Evolutionary conservation across 2,797 vertebrate genomes (phyloP), one percentile per base, ranked within the genome.

Genomic region (Eurystomus glaucurus): DNA sequence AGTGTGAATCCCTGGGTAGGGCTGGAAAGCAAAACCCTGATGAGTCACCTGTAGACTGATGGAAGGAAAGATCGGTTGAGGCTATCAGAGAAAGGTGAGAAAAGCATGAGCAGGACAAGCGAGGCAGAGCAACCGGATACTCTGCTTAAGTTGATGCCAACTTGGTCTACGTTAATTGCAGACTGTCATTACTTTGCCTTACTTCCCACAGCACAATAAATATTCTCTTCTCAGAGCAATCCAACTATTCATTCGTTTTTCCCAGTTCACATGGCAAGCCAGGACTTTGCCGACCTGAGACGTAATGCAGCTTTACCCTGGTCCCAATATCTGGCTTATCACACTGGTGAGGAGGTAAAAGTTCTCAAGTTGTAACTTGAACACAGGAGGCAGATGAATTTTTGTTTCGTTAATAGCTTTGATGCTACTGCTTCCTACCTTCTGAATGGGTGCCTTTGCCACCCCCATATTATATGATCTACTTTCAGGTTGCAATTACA

Each of bases 101-200:
- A 87, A 45, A 68, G 4, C 28, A 61, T 58, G 20, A 90, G n/a
- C 62, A 80, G 45, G 20, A 66, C 33, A 79, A 90, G 28, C 52
- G 61, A 80, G 89, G 28, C 51, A 81, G 18, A 88, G 18, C 65
- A 90, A 31, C 75, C 35, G 3, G 80, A 90, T 96, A 26, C 37
- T 88, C 82, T 77, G 75, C 76, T 87, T 86, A 90, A 82, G 52
- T 68, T 89, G 94, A 96, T 77, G 54, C 19, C 66, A 54, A 8
- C 55, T 79, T 29, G 11, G 6, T 62, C 96, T 87, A 85, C 3
- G 1, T 81, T 95, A 78, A 69, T 45, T 80, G 74, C 70, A 85
- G 19, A 18, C 50, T 84, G 71, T 89, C 71, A 52, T 52, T 74
- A n/a, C 1, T 0, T 75, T 81, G 11, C 1, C 0, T 75, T 81